A percentile compares a stretch with the other conserved stretches of the same genome.
phyloP scores from a whole-genome alignment of 2,113 vertebrate species.

The Progne subis region DNA sequence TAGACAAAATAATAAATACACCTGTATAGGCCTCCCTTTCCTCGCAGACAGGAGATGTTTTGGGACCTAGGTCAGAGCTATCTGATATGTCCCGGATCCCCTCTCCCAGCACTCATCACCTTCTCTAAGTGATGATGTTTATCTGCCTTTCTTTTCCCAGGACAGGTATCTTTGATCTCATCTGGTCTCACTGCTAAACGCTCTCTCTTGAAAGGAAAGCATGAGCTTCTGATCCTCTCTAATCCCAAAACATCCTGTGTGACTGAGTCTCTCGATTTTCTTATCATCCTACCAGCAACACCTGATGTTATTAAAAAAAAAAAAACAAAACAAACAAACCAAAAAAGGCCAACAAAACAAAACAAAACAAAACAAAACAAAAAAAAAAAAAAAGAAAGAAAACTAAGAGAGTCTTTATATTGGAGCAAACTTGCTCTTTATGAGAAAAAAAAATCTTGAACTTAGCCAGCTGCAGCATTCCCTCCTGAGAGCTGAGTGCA shows the following conservation, averaged over 20 bases:
- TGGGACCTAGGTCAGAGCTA: slow-evolving; percentile 17
- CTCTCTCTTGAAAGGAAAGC: not conserved
- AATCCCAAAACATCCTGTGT: slow-evolving; percentile 44
- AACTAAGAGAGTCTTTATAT: not conserved
- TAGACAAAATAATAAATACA: slow-evolving; percentile 65
- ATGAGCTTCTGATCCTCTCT: slow-evolving; percentile 25
- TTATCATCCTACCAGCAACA: not conserved
- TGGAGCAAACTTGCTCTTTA: not conserved
- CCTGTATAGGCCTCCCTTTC: not conserved
- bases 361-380: too few relatives aligned
- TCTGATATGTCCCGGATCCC: not conserved
- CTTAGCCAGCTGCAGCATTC: not conserved
- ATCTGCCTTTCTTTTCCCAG: slow-evolving; percentile 48
- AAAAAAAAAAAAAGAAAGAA: too few relatives aligned
- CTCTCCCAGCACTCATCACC: not conserved
- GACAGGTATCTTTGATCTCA: slow-evolving; percentile 46
- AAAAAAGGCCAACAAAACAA: too few relatives aligned
- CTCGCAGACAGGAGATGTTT: slow-evolving; percentile 17
- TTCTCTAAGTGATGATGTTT: not conserved
- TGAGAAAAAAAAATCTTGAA: not conserved
- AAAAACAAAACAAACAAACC: not conserved
- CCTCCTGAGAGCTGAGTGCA: not conserved
- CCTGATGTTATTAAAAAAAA: not conserved
- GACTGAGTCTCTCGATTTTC: not conserved
- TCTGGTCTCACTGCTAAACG: not conserved